Evolutionary conservation across 2,113 vertebrate species (phyloP).

Genomic region (Penelope pileata): DNA sequence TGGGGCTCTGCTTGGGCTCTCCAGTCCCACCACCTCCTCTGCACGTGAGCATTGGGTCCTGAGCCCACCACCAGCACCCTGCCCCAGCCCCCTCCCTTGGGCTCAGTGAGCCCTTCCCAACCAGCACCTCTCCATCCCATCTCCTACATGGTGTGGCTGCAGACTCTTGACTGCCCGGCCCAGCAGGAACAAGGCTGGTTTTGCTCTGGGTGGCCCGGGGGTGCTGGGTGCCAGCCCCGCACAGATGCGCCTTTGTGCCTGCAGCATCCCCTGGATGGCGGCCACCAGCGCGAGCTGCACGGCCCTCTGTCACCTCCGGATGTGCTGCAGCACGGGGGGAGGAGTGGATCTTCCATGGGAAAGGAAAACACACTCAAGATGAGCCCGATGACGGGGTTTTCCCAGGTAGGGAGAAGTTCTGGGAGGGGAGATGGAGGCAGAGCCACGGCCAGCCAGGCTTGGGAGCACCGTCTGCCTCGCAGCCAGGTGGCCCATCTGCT

Average conservation of each 20-base stretch:
- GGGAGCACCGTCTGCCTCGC: conserved; percentile 42
- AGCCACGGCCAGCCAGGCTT: conserved; percentile 42
- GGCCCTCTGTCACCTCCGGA: background rate
- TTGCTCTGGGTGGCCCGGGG: background rate
- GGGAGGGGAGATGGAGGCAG: background rate
- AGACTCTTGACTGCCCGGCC: background rate
- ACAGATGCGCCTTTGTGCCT: background rate
- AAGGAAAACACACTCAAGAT: background rate
- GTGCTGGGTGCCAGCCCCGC: background rate
- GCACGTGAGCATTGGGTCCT: background rate
- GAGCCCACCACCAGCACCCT: background rate
- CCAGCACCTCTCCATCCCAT: background rate
- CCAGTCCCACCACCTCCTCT: background rate
- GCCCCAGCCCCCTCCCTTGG: background rate
- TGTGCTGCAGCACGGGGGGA: background rate
- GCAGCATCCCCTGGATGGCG: background rate
- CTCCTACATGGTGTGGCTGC: background rate
- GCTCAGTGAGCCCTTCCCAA: background rate
- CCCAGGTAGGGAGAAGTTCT: background rate
- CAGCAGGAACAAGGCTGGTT: background rate
- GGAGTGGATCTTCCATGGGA: background rate
- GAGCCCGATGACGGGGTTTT: background rate
- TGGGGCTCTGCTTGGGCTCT: background rate
- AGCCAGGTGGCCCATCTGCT: conserved; percentile 63
- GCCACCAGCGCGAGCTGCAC: background rate